Evolutionary conservation across 2,888 invertebrate genomes (phyloP).

Genomic region (Sialis lutaria): DNA sequence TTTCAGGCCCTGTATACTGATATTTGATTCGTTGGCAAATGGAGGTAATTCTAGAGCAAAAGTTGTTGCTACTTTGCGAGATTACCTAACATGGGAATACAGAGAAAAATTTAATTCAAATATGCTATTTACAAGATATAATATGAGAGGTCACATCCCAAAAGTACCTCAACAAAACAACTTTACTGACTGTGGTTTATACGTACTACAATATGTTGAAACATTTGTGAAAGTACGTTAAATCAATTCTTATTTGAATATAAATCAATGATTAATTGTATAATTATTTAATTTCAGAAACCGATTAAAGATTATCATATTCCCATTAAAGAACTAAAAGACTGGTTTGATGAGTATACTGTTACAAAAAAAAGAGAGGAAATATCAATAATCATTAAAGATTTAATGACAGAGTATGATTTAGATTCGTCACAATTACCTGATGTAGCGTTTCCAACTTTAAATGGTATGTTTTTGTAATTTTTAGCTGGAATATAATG

Average conservation of each 20-base stretch:
- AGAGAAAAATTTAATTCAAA: conserved; percentile 46
- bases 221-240: conserved; percentile 52
- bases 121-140: conserved; percentile 60
- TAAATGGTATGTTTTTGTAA: conserved; percentile 38
- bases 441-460: conserved; percentile 55
- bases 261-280: neutral
- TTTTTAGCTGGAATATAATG: neutral
- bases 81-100: conserved; percentile 79
- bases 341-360: conserved; percentile 75
- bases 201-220: conserved; percentile 89
- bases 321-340: conserved; percentile 64
- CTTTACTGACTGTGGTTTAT: conserved; percentile 92
- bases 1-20: conserved; percentile 78
- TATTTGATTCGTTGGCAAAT: conserved; percentile 86
- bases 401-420: conserved; percentile 55
- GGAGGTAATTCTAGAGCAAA: conserved; percentile 60
- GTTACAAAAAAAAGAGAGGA: conserved; percentile 78
- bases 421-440: conserved; percentile 49
- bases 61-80: conserved; percentile 77
- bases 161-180: conserved; percentile 97
- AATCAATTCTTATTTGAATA: neutral
- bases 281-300: conserved; percentile 34
- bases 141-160: conserved; percentile 71
- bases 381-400: conserved; percentile 59
- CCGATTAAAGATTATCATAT: conserved; percentile 67